Percentiles rank a stretch among this genome's conserved stretches.
These are phyloP conservation scores for Sclerodermus sp. DNA, from an alignment of 2,888 invertebrate genomes.

Conservation along the genomic window DNA sequence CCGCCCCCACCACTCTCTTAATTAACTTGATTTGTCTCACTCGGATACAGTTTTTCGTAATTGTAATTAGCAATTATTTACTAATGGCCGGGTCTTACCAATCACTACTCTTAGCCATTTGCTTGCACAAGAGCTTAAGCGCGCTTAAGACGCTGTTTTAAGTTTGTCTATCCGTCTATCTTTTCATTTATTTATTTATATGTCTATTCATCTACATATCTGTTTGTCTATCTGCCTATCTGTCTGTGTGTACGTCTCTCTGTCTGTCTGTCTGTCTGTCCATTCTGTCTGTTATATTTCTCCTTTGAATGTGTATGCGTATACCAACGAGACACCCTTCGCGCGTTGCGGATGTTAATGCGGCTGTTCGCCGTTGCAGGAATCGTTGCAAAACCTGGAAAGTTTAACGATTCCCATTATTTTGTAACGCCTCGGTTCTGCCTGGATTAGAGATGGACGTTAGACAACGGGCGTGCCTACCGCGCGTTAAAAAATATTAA, in stretches of 20 bases:
- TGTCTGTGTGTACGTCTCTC: too few relatives aligned
- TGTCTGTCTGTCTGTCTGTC: too few relatives aligned
- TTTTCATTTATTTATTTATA: too few relatives aligned
- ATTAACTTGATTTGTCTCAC: slow-evolving; percentile 15
- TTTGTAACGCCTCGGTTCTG: slow-evolving; percentile 36
- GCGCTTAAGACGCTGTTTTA: background rate
- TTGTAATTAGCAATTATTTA: slow-evolving; percentile 41
- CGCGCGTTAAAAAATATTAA: background rate
- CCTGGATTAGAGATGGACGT: slow-evolving; percentile 22
- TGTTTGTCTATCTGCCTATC: too few relatives aligned
- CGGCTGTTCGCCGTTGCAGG: slow-evolving; percentile 18
- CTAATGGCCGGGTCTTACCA: slow-evolving; percentile 17
- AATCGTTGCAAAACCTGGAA: slow-evolving; percentile 44
- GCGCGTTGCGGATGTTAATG: slow-evolving; percentile 28
- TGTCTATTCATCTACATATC: too few relatives aligned
- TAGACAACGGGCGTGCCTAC: slow-evolving; percentile 15
- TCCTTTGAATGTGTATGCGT: slow-evolving; percentile 12
- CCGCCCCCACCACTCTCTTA: slow-evolving; percentile 9
- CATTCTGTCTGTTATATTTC: slow-evolving; percentile 14
- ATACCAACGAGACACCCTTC: slow-evolving; percentile 11
- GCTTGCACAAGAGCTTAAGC: slow-evolving; percentile 27
- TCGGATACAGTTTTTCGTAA: slow-evolving; percentile 26
- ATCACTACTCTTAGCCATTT: slow-evolving; percentile 20
- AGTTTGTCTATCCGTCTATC: too few relatives aligned
- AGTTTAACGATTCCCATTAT: slow-evolving; percentile 49